Base-by-base conservation (phyloP, 2,113 vertebrate species). In the Pterocles orientalis region DNA sequence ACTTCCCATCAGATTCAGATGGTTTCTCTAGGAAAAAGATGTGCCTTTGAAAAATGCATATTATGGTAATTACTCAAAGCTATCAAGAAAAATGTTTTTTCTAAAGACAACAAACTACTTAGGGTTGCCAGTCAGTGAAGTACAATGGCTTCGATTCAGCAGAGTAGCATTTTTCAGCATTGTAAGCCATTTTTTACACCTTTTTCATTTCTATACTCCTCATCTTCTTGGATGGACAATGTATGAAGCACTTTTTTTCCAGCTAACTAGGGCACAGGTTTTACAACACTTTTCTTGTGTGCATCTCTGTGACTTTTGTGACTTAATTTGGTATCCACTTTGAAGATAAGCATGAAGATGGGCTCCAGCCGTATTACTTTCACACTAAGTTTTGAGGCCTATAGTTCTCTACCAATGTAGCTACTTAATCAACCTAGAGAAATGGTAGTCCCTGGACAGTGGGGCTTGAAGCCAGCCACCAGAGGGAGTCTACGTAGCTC, bases 101-200 rank as follows among this genome's bases (percentile, higher is more conserved):
- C 41, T 73, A 57, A 82, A 79, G 34, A 72, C 4, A 61, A 45
- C 25, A 79, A 69, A 54, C 7, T 33, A 26, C 14, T 68, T 39
- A 54, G 3, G 3, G 2, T 54, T 79, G 36, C 47, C 12, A 17
- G 43, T 26, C 2, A 2, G 34, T 72, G n/a, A 21, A 0, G 2
- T 39, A 18, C 6, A 85, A 45, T 34, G 50, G 19, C 25, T 96
- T 81, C 86, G 19, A 77, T 79, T 75, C 36, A 69, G 66, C 10
- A 75, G 18, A 82, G n/a, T 21, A 62, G 5, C 17, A 41, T 34
- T 90, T 89, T 76, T 73, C 43, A 82, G 29, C 41, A 70, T 14
- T 72, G 5, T 6, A 73, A 65, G 17, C 4, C 18, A 64, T n/a
- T 75, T 92, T 21, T 75, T 39, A 53, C 13, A 61, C 15, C 8